Conservation (phyloP, 2,888 invertebrate genomes). For the Andrena bucephala region DNA sequence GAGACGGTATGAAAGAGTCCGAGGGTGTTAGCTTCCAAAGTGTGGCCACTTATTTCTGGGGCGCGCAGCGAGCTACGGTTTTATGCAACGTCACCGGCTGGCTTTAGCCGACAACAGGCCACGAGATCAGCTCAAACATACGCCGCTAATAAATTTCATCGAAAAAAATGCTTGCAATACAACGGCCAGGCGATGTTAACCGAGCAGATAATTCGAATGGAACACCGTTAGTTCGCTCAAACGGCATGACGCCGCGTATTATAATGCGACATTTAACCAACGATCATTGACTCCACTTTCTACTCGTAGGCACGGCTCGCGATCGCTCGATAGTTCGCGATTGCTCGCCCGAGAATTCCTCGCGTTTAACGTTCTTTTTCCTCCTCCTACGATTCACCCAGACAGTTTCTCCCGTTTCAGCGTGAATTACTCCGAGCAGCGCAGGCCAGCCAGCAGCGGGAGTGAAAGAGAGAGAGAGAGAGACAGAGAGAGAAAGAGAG, state of each 20-base stretch:
- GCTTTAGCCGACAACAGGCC: background rate
- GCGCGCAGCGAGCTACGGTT: too few species aligned
- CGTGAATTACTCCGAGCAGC: constrained; percentile 25
- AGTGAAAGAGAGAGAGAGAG: constrained; percentile 13
- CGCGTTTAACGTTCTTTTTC: constrained; percentile 1
- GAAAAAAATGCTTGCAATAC: background rate
- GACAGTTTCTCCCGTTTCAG: constrained; percentile 18
- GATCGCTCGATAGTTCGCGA: constrained; percentile 25
- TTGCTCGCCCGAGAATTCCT: constrained; percentile 1
- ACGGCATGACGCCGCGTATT: constrained; percentile 53
- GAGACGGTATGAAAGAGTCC: too few species aligned
- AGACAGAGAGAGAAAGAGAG: constrained; percentile 24
- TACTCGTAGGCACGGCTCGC: constrained; percentile 37
- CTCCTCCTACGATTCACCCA: background rate
- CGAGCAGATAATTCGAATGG: background rate
- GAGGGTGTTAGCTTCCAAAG: too few species aligned
- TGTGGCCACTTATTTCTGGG: too few species aligned
- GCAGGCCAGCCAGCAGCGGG: background rate
- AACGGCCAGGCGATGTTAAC: background rate
- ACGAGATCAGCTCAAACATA: background rate
- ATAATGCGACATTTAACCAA: constrained; percentile 72
- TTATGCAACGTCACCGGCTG: too few species aligned
- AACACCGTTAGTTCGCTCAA: background rate
- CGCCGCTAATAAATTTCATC: background rate
- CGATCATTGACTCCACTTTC: constrained; percentile 64